These are phyloP conservation scores for Globicephala melas DNA, from an alignment of 2,113 vertebrate species.

Conservation along the genomic window DNA sequence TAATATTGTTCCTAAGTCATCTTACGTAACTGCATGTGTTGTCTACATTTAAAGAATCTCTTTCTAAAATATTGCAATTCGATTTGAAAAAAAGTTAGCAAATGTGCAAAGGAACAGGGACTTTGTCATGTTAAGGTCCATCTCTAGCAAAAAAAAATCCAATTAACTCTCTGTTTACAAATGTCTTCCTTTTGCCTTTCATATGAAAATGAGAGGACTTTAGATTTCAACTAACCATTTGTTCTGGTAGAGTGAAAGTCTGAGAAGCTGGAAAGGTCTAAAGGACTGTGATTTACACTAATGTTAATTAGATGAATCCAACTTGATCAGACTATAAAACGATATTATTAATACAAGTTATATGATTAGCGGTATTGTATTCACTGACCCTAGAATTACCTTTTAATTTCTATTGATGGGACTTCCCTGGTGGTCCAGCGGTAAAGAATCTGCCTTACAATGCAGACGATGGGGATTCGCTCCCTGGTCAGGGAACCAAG, in stretches of 20 bases:
- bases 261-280: background rate
- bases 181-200: background rate
- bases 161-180: background rate
- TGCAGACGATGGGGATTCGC: no score
- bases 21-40: background rate
- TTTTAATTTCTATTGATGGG: background rate
- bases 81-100: background rate
- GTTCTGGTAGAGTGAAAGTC: background rate
- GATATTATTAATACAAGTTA: constrained; percentile 41
- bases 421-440: no score
- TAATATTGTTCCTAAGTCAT: background rate
- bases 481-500: no score
- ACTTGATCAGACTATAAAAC: constrained; percentile 17
- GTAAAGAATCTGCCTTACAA: no score
- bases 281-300: background rate
- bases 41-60: background rate
- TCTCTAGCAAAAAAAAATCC: background rate
- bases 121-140: background rate
- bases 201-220: background rate
- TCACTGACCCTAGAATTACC: constrained; percentile 19
- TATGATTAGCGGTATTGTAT: constrained; percentile 16
- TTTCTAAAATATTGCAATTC: background rate
- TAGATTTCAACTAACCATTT: background rate
- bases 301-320: constrained; percentile 60
- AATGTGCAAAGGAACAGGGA: background rate